Evolutionary conservation across 1,140 invertebrate genomes (phyloP).

Genomic region (Dufourea novaeangliae): DNA sequence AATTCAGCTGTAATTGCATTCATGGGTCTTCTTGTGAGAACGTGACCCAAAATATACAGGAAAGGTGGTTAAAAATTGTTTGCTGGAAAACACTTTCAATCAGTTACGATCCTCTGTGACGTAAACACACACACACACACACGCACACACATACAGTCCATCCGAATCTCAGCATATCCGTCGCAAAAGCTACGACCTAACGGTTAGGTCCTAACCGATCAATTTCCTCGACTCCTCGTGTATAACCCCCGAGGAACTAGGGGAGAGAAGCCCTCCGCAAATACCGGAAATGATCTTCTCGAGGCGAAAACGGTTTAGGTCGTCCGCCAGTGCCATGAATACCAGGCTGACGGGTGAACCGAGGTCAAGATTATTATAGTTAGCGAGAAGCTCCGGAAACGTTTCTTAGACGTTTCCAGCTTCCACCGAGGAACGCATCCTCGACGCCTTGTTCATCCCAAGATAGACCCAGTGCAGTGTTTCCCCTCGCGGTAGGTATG

Average conservation of each 20-base stretch:
- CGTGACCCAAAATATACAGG: too few relatives aligned
- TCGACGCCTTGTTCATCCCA: not conserved
- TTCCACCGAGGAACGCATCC: slow-evolving; percentile 35
- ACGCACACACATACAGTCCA: too few relatives aligned
- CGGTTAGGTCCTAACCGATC: not conserved
- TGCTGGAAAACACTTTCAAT: too few relatives aligned
- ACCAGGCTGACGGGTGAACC: slow-evolving; percentile 29
- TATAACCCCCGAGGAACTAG: slow-evolving; percentile 7
- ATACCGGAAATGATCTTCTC: slow-evolving; percentile 47
- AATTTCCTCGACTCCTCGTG: not conserved
- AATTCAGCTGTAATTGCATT: too few relatives aligned
- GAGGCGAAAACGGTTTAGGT: not conserved
- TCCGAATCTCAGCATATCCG: too few relatives aligned
- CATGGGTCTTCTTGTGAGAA: too few relatives aligned
- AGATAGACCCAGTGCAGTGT: not conserved
- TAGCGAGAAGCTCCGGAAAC: slow-evolving; percentile 41
- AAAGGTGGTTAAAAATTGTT: too few relatives aligned
- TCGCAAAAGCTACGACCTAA: too few relatives aligned
- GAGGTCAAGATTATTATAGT: slow-evolving; percentile 57
- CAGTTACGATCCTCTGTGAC: too few relatives aligned
- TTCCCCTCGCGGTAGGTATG: not conserved
- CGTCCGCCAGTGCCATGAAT: slow-evolving; percentile 2
- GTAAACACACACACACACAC: too few relatives aligned
- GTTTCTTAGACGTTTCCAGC: slow-evolving; percentile 51
- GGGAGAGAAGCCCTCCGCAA: slow-evolving; percentile 38